Evolutionary conservation across 1,140 invertebrate species (phyloP), one percentile per base, ranked within the genome.

Genomic region (Aplysia californica): DNA sequence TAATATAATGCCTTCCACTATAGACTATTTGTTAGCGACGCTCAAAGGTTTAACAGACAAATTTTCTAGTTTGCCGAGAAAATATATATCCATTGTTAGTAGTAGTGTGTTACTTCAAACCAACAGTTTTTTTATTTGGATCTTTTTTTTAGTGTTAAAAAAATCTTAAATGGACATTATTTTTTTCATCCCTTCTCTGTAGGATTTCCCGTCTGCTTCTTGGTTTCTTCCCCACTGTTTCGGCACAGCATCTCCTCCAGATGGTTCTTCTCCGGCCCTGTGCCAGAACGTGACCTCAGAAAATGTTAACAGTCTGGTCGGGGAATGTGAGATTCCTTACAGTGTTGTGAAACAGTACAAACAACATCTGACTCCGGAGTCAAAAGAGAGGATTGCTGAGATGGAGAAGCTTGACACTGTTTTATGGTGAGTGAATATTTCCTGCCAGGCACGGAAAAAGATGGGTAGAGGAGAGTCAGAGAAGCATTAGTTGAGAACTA

Each of bases 211-310:
- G 10, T 67, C 66, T n/a, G 69, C 85, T 33, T 79, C 85, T n/a
- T 88, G 87, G 87, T 88, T 88, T 72, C 75, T 88, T 26, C 82
- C 82, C 3, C 88, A 79, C 69, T 87, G 86, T 70, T 88, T 82
- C 71, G 87, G 86, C 31, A 56, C 76, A 18, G 61, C 64, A 20
- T 65, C 76, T 2, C 79, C 85, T 18, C 82, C 86, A 41, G 83
- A 80, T 23, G 81, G 70, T 21, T 73, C 77, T 4, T 80, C 83
- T 29, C 82, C 80, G 2, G 31, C 55, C 18, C 65, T 67, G 26
- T 85, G 80, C 64, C 77, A 78, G 36, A 75, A 82, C 31, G 18
- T 88, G n/a, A 84, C 31, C 10, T 61, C 10, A 18, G 82, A 87
- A 29, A 88, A 86, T 73, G 83, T 88, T 1, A 88, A 87, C 69